These are phyloP conservation scores for Allygus modestus DNA, from an alignment of 2,888 invertebrate species.

Conservation along the genomic window DNA sequence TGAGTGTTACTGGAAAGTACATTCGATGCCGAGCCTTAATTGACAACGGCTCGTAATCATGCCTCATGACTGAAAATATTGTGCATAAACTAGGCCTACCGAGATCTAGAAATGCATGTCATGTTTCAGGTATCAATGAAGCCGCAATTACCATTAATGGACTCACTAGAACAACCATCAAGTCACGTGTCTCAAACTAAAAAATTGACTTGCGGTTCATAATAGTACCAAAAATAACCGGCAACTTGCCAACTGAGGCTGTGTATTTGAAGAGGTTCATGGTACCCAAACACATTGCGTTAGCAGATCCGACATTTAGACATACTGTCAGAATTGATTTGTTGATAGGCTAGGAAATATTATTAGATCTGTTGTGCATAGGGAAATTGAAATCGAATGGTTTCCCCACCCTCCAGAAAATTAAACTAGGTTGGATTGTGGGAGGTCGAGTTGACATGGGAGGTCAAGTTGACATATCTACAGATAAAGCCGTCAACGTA, in stretches of 20 bases:
- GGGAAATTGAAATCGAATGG: constrained; percentile 54
- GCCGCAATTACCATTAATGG: constrained; percentile 45
- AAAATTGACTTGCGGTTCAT: constrained; percentile 62
- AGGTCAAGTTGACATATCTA: background rate
- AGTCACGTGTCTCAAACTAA: constrained; percentile 62
- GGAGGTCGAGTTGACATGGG: constrained; percentile 58
- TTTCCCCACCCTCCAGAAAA: constrained; percentile 62
- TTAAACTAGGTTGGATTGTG: constrained; percentile 67
- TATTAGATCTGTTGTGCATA: constrained; percentile 64
- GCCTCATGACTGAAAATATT: constrained; percentile 64
- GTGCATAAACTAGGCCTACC: constrained; percentile 51
- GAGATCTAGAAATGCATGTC: constrained; percentile 50
- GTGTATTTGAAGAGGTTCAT: constrained; percentile 62
- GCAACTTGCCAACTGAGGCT: constrained; percentile 64
- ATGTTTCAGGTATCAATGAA: constrained; percentile 62
- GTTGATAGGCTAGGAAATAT: constrained; percentile 66
- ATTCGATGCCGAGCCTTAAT: constrained; percentile 66
- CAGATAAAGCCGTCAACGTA: background rate
- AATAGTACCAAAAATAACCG: constrained; percentile 67
- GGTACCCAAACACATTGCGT: constrained; percentile 65
- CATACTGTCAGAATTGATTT: constrained; percentile 66
- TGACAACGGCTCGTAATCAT: constrained; percentile 67
- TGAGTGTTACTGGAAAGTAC: constrained; percentile 60
- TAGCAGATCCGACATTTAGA: constrained; percentile 67
- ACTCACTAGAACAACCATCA: constrained; percentile 50